Conservation (phyloP, 2,113 vertebrate species). For the Epinephelus moara region DNA sequence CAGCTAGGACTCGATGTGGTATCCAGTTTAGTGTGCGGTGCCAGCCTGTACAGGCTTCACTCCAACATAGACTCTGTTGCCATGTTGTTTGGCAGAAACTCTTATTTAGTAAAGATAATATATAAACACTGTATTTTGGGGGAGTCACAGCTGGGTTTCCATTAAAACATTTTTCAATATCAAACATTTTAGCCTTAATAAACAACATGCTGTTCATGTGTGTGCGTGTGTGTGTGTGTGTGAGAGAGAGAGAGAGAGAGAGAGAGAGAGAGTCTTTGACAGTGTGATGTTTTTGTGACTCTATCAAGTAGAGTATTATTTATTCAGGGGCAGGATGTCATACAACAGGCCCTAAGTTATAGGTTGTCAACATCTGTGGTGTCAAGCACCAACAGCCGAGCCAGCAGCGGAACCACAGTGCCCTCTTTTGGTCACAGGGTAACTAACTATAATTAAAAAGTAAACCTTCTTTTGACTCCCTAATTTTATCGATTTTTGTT, state of each 20-base stretch:
- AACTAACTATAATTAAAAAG: background rate
- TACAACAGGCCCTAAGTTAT: background rate
- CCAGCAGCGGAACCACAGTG: conserved; percentile 41
- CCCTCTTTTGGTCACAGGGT: conserved; percentile 57
- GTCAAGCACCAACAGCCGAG: background rate
- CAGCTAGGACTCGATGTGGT: conserved; percentile 33
- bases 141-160: conserved; percentile 50
- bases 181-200: conserved; percentile 24
- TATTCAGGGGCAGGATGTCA: conserved; percentile 27
- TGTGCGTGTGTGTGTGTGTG: background rate
- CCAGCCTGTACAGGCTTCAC: conserved; percentile 45
- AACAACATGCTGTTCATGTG: conserved; percentile 19
- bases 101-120: conserved; percentile 51
- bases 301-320: conserved; percentile 25
- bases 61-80: conserved; percentile 55
- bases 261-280: background rate
- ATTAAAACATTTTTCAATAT: conserved; percentile 1
- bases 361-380: conserved; percentile 28
- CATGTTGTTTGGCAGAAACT: conserved; percentile 57
- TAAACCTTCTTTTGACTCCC: background rate
- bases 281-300: background rate
- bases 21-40: conserved; percentile 49
- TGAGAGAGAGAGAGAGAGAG: background rate
- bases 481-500: background rate
- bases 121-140: conserved; percentile 42